These are phyloP conservation scores for Chloroclystis v-ata DNA, from an alignment of 2,888 invertebrate genomes.

Conservation along the genomic window DNA sequence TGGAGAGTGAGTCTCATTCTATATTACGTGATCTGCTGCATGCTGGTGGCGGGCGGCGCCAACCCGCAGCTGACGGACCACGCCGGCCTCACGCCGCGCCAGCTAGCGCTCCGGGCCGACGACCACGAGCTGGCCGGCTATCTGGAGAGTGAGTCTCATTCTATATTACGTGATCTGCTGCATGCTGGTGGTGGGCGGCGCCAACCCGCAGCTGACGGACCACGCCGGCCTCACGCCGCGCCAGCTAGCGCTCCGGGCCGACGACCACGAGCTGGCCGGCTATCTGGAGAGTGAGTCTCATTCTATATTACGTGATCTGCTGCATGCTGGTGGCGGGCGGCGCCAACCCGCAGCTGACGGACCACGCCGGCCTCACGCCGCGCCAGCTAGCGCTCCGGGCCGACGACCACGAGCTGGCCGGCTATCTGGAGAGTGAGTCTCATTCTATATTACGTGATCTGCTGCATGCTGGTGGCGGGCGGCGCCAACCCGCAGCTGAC, in stretches of 20 bases:
- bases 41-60: slow-evolving; percentile 95
- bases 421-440: slow-evolving; percentile 91
- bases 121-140: slow-evolving; percentile 93
- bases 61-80: slow-evolving; percentile 86
- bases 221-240: slow-evolving; percentile 89
- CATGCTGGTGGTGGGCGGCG: slow-evolving; percentile 94
- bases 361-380: slow-evolving; percentile 89
- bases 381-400: slow-evolving; percentile 88
- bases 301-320: slow-evolving; percentile 88
- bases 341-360: slow-evolving; percentile 86
- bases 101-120: slow-evolving; percentile 88
- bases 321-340: slow-evolving; percentile 95
- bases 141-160: slow-evolving; percentile 86
- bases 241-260: slow-evolving; percentile 88
- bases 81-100: slow-evolving; percentile 88
- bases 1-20: slow-evolving; percentile 86
- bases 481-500: slow-evolving; percentile 88
- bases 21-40: slow-evolving; percentile 85
- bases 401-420: slow-evolving; percentile 91
- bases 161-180: slow-evolving; percentile 93
- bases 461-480: slow-evolving; percentile 94
- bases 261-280: slow-evolving; percentile 91
- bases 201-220: slow-evolving; percentile 87
- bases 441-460: slow-evolving; percentile 84
- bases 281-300: slow-evolving; percentile 90